phyloP scores from a whole-genome alignment of 1,140 invertebrate genomes.

The Diachasma alloeum region DNA sequence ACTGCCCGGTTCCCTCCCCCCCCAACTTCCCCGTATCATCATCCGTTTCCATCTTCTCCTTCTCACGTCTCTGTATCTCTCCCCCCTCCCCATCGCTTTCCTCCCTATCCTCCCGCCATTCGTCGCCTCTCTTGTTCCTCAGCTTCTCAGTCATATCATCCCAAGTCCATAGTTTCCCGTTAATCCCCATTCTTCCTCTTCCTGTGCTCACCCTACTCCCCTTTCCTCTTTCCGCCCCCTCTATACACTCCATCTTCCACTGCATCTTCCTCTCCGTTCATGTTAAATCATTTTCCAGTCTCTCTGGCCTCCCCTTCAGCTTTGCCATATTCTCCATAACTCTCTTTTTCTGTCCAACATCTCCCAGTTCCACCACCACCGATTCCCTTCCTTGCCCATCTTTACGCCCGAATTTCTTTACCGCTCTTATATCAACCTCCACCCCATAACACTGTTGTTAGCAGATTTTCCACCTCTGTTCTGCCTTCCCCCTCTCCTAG shows the following conservation, averaged over 20 bases:
- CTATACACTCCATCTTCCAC: neutral
- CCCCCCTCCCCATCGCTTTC: too few species aligned
- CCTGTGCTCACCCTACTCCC: neutral
- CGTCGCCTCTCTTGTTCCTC: too few species aligned
- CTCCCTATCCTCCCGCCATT: too few species aligned
- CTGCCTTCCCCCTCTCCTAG: too few species aligned
- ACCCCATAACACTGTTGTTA: too few species aligned
- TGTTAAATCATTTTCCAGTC: conserved; percentile 8
- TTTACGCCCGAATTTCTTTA: too few species aligned
- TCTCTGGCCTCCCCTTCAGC: neutral
- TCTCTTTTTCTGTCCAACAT: neutral
- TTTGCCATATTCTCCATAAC: conserved; percentile 7
- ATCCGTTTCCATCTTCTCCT: too few species aligned
- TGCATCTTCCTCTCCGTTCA: conserved; percentile 6
- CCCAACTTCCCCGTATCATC: too few species aligned
- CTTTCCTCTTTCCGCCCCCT: neutral
- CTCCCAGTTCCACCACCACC: conserved; percentile 7
- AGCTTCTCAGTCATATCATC: neutral
- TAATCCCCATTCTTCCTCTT: neutral
- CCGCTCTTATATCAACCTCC: too few species aligned
- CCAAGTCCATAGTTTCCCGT: neutral
- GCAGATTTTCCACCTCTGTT: too few species aligned
- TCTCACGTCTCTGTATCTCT: too few species aligned
- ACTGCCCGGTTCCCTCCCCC: too few species aligned
- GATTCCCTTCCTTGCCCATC: neutral